phyloP scores from a whole-genome alignment of 1,140 invertebrate species.

The Chlorops oryzae region DNA sequence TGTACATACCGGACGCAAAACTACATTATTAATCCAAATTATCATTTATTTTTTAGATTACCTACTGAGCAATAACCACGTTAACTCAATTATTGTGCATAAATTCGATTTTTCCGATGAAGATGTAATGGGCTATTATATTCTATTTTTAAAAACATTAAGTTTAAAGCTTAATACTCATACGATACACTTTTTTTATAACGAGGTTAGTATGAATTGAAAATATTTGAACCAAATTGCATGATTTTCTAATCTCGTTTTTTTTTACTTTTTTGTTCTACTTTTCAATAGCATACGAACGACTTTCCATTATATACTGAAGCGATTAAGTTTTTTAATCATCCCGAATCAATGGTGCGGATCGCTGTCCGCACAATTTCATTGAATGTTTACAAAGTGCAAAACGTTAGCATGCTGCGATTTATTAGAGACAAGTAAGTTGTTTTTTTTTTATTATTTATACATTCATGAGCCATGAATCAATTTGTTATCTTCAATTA shows the following conservation, averaged over 20 bases:
- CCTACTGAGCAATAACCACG: slow-evolving; percentile 97
- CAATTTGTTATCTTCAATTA: no score
- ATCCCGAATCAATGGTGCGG: slow-evolving; percentile 96
- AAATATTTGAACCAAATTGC: background rate
- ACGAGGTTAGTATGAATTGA: slow-evolving; percentile 57
- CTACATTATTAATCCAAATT: no score
- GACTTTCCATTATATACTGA: slow-evolving; percentile 99
- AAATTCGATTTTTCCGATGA: slow-evolving; percentile 99
- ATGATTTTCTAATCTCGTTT: slow-evolving; percentile 62
- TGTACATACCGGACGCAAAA: no score
- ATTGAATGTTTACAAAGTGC: slow-evolving; percentile 92
- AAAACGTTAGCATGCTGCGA: slow-evolving; percentile 90
- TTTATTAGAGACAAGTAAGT: slow-evolving; percentile 82
- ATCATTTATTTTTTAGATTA: slow-evolving; percentile 86
- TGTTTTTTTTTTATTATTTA: background rate
- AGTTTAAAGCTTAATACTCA: slow-evolving; percentile 97
- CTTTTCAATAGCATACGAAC: slow-evolving; percentile 91
- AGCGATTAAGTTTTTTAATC: slow-evolving; percentile 99
- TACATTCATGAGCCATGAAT: no score
- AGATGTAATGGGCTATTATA: slow-evolving; percentile 99
- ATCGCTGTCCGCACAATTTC: slow-evolving; percentile 97
- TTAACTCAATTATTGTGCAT: slow-evolving; percentile 98
- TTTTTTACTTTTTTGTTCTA: slow-evolving; percentile 31
- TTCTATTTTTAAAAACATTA: slow-evolving; percentile 96
- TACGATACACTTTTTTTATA: slow-evolving; percentile 99